These are phyloP conservation scores for Euura lappo DNA, from an alignment of 1,140 invertebrate genomes.

Conservation along the genomic window DNA sequence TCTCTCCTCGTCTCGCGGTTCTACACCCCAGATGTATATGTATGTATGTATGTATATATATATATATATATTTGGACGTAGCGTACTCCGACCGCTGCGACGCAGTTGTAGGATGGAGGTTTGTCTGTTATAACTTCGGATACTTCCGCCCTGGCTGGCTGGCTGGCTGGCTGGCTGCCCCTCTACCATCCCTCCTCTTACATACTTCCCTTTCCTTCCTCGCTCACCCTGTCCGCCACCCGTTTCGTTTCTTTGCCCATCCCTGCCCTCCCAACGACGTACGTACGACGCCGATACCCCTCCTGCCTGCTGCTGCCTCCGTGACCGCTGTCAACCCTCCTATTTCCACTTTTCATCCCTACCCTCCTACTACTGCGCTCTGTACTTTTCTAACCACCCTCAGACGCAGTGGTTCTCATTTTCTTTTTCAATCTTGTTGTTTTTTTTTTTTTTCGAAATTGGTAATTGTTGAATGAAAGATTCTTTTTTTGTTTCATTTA, in stretches of 20 bases:
- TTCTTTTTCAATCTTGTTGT: slow-evolving; percentile 8
- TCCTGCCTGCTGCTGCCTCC: neutral
- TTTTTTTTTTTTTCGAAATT: neutral
- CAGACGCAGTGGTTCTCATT: slow-evolving; percentile 11
- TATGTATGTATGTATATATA: neutral
- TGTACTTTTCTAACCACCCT: neutral
- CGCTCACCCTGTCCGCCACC: neutral
- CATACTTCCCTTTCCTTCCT: no score
- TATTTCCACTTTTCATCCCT: neutral
- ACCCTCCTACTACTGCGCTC: slow-evolving; percentile 6
- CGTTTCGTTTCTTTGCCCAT: neutral
- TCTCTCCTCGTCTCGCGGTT: neutral
- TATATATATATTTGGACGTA: neutral
- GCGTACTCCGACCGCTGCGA: neutral
- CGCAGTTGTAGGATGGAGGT: neutral
- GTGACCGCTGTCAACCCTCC: slow-evolving; percentile 12
- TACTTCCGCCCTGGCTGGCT: neutral
- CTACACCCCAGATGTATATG: neutral
- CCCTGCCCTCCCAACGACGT: neutral
- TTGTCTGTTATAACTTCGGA: neutral
- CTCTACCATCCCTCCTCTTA: no score
- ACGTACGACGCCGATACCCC: neutral
- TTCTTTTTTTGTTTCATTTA: no score
- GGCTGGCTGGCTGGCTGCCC: no score
- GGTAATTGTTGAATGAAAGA: no score